These are phyloP conservation scores for Cepaea hortensis DNA, from an alignment of 2,888 invertebrate genomes.

Conservation along the genomic window DNA sequence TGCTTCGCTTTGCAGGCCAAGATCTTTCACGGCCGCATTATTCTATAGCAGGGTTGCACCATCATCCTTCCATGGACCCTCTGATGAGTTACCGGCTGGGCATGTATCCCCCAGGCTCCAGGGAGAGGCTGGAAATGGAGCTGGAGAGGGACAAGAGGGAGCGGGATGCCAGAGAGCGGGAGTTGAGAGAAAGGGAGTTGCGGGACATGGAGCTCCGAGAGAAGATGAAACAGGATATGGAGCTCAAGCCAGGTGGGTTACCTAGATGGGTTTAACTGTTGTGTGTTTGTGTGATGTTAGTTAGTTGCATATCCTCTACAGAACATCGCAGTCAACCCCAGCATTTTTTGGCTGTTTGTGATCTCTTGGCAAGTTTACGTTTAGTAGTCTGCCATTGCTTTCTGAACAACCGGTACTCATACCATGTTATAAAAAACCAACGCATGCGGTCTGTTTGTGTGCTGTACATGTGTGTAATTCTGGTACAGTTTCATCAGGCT, in stretches of 20 bases:
- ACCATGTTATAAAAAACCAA: too few relatives aligned
- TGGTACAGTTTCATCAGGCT: too few relatives aligned
- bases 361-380: too few relatives aligned
- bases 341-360: too few relatives aligned
- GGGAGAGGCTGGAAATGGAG: slow-evolving; percentile 80
- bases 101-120: slow-evolving; percentile 84
- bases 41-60: slow-evolving; percentile 74
- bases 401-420: too few relatives aligned
- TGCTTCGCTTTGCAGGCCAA: slow-evolving; percentile 57
- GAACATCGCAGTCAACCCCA: too few relatives aligned
- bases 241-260: slow-evolving; percentile 78
- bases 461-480: too few relatives aligned
- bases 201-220: slow-evolving; percentile 85
- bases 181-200: slow-evolving; percentile 79
- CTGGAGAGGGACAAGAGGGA: slow-evolving; percentile 86
- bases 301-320: too few relatives aligned
- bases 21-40: slow-evolving; percentile 61
- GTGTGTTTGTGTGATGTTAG: too few relatives aligned
- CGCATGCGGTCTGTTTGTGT: too few relatives aligned
- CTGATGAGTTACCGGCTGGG: slow-evolving; percentile 87
- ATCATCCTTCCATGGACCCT: slow-evolving; percentile 85
- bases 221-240: slow-evolving; percentile 89
- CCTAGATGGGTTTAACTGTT: neutral
- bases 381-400: too few relatives aligned
- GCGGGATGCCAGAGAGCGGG: slow-evolving; percentile 73